Conservation (phyloP, 2,113 vertebrate species). For the Tragulus kanchil region DNA sequence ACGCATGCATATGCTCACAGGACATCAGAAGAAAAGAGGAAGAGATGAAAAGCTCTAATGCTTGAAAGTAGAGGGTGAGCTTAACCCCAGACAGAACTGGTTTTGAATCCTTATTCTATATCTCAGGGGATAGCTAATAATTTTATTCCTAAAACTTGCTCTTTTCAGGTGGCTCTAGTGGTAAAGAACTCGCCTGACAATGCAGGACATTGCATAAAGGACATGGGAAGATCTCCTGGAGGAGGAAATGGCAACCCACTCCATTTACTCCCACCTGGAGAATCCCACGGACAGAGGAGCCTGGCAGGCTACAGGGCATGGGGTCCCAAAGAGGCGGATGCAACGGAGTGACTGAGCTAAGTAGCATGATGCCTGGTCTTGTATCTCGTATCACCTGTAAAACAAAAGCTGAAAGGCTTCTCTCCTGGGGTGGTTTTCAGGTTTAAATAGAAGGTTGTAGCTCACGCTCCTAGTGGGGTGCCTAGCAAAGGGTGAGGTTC, state of each 20-base stretch:
- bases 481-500: not conserved
- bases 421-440: too few species aligned
- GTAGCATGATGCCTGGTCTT: not conserved
- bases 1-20: not conserved
- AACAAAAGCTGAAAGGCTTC: not conserved
- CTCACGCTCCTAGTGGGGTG: not conserved
- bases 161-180: not conserved
- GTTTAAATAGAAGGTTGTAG: not conserved
- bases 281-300: not conserved
- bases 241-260: not conserved
- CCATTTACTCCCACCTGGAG: not conserved
- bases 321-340: not conserved
- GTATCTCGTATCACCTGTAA: not conserved
- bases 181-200: not conserved
- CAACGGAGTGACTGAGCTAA: accelerated
- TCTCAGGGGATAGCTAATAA: accelerated
- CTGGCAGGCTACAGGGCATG: not conserved
- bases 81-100: not conserved
- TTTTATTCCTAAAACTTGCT: not conserved
- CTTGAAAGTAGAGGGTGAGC: not conserved
- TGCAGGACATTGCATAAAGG: not conserved
- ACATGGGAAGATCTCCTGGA: not conserved
- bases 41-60: not conserved
- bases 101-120: not conserved
- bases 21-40: not conserved